A percentile compares a stretch with the other conserved stretches of the same genome.
These are phyloP conservation scores for Agrochola litura DNA, from an alignment of 2,888 invertebrate genomes.

Conservation along the genomic window DNA sequence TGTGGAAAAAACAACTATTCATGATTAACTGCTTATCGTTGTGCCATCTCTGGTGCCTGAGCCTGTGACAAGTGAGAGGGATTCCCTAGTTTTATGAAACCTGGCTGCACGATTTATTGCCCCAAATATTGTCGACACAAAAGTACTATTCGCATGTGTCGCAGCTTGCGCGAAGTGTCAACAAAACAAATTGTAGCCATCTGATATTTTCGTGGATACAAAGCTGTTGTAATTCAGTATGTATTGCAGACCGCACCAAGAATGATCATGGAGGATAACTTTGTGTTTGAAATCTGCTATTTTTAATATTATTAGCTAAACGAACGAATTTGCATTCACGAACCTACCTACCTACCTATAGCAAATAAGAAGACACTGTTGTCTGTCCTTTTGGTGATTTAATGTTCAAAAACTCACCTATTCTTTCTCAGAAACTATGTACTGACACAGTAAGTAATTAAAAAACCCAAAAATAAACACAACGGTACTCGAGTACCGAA, in stretches of 20 bases:
- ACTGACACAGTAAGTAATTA: conserved; percentile 8
- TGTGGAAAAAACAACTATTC: conserved; percentile 3
- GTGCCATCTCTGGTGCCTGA: conserved; percentile 10
- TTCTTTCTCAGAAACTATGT: not conserved
- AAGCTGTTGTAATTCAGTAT: not conserved
- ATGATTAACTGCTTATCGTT: conserved; percentile 19
- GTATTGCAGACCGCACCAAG: not conserved
- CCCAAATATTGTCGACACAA: conserved; percentile 32
- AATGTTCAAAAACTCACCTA: not conserved
- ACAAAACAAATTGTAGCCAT: conserved; percentile 29
- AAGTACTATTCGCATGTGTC: conserved; percentile 21
- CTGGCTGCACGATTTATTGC: conserved; percentile 36
- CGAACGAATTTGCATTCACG: not conserved
- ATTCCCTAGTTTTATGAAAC: conserved; percentile 28
- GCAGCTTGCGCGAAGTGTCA: conserved; percentile 30
- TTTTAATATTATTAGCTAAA: not conserved
- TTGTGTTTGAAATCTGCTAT: not conserved
- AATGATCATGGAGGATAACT: no score
- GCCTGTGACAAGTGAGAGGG: conserved; percentile 31
- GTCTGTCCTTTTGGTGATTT: not conserved
- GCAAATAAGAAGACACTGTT: not conserved
- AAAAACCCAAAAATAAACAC: not conserved
- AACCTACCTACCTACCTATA: no score
- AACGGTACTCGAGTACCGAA: conserved; percentile 1
- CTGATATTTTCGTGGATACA: conserved; percentile 8